These are phyloP conservation scores for Apomyelois bistriatella DNA, from an alignment of 2,888 invertebrate genomes.

Conservation along the genomic window DNA sequence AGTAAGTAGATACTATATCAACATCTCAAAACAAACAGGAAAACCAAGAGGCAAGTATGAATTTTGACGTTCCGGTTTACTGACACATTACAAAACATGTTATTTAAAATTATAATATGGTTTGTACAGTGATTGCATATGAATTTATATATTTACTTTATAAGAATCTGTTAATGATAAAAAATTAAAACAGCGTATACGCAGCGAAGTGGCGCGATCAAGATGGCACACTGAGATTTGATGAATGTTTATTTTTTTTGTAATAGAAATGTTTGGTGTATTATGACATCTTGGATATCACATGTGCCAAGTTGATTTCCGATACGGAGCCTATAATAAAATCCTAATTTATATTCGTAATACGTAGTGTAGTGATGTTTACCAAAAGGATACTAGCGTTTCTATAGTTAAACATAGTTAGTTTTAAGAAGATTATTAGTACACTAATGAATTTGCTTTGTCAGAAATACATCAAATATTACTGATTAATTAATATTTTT, in stretches of 20 bases:
- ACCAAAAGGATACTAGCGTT: no score
- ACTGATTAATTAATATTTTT: no score
- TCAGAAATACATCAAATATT: no score
- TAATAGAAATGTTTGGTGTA: constrained; percentile 10
- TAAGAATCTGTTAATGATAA: constrained; percentile 22
- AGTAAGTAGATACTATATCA: no score
- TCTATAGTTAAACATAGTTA: no score
- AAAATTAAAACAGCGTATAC: constrained; percentile 18
- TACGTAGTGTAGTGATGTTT: no score
- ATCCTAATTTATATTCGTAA: no score
- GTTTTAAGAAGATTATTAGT: no score
- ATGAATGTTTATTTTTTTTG: constrained; percentile 16
- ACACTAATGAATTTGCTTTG: no score
- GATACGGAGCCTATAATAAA: no score
- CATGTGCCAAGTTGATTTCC: background rate
- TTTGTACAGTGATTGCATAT: background rate
- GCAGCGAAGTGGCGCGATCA: constrained; percentile 23
- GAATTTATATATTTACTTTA: constrained; percentile 15
- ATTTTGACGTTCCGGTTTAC: constrained; percentile 13
- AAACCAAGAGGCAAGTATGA: no score
- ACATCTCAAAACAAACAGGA: no score
- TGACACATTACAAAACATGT: constrained; percentile 6
- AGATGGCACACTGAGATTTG: constrained; percentile 47
- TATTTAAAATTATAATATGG: background rate
- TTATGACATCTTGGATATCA: background rate